Evolutionary conservation across 2,797 vertebrate genomes (phyloP), one percentile per base, ranked within the genome.

Genomic region (Microcaecilia unicolor): DNA sequence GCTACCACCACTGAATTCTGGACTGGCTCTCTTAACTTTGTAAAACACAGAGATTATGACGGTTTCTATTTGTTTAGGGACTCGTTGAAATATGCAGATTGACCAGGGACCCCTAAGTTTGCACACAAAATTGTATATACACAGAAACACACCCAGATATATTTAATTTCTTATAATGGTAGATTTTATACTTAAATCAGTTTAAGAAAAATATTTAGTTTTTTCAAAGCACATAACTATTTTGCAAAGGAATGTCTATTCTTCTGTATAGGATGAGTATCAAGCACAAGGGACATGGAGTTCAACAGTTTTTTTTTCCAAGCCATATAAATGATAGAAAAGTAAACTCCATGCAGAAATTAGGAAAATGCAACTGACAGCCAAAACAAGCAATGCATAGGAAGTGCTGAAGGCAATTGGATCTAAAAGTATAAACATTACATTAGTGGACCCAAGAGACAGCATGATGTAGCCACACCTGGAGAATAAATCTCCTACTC

Each of bases 301-400:
- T 16, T 42, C 58, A 53, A 25, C 34, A 39, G 19, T 2, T 47
- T 70, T 79, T 63, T 77, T 66, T 80, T 76, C 78, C 76, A 80
- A 67, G 54, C 57, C 69, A 41, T 35, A 78, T 79, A 82, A 80
- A 86, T 72, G 88, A 95, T 93, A 73, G 91, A 92, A 92, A 81
- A 65, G 52, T 68, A 69, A 76, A 81, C 72, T 44, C 68, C 76
- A 81, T 69, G 78, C 64, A 72, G 60, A 70, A 76, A 72, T 30
- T 64, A 59, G 83, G 63, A 84, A 86, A 85, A 85, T 69, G 72
- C 34, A 31, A 41, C 55, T 35, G 55, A 55, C 41, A 68, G 85
- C 87, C 89, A 89, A 89, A 58, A 81, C 66, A 91, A 90, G 71
- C 76, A 78, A 69, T 51, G 41, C 74, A 85, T 80, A 87, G 82